Conservation (phyloP, 1,140 invertebrate genomes). For the Eciton burchellii region DNA sequence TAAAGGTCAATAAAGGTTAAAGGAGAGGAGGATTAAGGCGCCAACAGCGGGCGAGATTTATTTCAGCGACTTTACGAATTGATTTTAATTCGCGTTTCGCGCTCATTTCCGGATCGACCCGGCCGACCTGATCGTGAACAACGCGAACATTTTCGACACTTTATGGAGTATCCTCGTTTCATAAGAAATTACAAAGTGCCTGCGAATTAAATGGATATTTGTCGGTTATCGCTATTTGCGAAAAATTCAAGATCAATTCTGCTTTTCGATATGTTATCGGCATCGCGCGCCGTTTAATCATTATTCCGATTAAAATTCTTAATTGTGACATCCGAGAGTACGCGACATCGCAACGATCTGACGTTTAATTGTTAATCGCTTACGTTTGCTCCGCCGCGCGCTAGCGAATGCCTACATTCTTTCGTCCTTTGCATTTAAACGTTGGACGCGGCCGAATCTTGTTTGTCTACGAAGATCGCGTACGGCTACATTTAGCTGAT, state of each 20-base stretch:
- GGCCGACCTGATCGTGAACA: too few relatives aligned
- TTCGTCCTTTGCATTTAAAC: not conserved
- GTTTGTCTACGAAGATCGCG: slow-evolving; percentile 21
- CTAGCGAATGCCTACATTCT: not conserved
- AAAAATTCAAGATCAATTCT: not conserved
- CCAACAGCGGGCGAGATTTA: too few relatives aligned
- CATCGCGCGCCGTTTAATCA: not conserved
- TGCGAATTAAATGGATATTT: not conserved
- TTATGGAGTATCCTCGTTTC: too few relatives aligned
- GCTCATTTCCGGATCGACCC: too few relatives aligned
- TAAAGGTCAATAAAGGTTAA: too few relatives aligned
- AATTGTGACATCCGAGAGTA: not conserved
- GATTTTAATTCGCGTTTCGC: too few relatives aligned
- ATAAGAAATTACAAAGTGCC: not conserved
- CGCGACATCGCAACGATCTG: not conserved
- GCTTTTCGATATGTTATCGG: slow-evolving; percentile 27
- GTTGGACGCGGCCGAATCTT: not conserved
- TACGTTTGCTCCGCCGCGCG: not conserved
- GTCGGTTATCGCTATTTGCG: not conserved
- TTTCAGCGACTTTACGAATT: too few relatives aligned
- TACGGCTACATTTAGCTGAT: slow-evolving; percentile 6
- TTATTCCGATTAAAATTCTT: slow-evolving; percentile 8
- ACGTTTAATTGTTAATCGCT: slow-evolving; percentile 6
- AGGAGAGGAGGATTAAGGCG: too few relatives aligned
- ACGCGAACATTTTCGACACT: too few relatives aligned